phyloP scores from a whole-genome alignment of 2,888 invertebrate species.

The Panzeria rudis region DNA sequence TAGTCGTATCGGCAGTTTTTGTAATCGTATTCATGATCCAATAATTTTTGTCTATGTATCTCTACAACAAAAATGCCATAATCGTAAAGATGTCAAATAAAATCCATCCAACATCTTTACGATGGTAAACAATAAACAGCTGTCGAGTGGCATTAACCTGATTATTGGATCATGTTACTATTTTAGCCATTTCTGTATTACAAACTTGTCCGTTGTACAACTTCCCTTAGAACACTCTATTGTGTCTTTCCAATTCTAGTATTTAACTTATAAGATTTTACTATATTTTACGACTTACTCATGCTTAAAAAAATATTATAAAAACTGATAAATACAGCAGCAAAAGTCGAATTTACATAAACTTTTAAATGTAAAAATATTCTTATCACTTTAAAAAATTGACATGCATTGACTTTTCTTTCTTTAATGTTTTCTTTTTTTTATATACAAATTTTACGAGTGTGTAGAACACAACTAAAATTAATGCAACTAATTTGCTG shows the following conservation, averaged over 20 bases:
- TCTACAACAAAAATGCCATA: too few relatives aligned
- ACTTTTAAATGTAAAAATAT: constrained; percentile 1
- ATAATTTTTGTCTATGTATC: too few relatives aligned
- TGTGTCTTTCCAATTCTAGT: background rate
- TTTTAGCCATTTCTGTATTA: too few relatives aligned
- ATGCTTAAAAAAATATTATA: background rate
- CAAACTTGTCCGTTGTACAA: background rate
- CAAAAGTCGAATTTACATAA: too few relatives aligned
- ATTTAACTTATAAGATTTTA: background rate
- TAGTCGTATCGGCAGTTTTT: too few relatives aligned
- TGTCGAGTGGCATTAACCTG: too few relatives aligned
- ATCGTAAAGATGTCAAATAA: too few relatives aligned
- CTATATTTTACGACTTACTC: constrained; percentile 11
- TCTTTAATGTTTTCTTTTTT: background rate
- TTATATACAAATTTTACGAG: background rate
- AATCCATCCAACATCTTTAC: too few relatives aligned
- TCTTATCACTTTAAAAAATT: constrained; percentile 44
- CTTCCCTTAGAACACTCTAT: background rate
- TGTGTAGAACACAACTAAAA: constrained; percentile 5
- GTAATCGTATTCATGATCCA: too few relatives aligned
- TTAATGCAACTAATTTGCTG: constrained; percentile 50
- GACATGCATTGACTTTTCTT: constrained; percentile 34
- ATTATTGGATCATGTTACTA: too few relatives aligned
- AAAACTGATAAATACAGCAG: too few relatives aligned
- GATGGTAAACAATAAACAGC: too few relatives aligned